These are phyloP conservation scores for Thripadectes ignobilis DNA, from an alignment of 2,797 vertebrate genomes.

Conservation along the genomic window DNA sequence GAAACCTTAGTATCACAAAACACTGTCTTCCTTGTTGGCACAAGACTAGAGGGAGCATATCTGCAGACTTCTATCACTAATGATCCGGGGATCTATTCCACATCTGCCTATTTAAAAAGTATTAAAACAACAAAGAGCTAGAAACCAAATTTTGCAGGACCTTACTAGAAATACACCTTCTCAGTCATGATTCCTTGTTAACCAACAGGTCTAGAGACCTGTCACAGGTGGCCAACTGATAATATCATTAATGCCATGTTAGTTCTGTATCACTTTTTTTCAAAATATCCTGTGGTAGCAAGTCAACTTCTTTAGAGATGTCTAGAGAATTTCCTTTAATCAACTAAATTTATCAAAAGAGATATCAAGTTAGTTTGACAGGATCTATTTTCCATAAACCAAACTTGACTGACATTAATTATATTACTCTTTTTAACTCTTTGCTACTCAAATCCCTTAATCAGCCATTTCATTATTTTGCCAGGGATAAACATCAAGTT, in stretches of 20 bases:
- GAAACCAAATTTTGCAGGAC: not conserved
- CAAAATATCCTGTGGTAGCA: not conserved
- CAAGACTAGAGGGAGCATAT: not conserved
- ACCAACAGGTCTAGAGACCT: not conserved
- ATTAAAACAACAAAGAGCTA: not conserved
- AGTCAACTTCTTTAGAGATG: not conserved
- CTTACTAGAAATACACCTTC: not conserved
- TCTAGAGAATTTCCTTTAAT: conserved; percentile 22
- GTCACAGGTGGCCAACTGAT: not conserved
- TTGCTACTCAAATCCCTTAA: conserved; percentile 27
- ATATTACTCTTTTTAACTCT: conserved; percentile 50
- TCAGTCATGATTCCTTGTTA: not conserved
- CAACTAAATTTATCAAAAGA: conserved; percentile 25
- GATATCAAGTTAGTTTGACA: conserved; percentile 27
- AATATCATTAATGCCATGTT: not conserved
- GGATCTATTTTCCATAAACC: conserved; percentile 8
- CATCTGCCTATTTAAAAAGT: not conserved
- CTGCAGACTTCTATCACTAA: not conserved
- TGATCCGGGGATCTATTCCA: not conserved
- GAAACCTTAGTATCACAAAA: not conserved
- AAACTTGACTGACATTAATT: conserved; percentile 25
- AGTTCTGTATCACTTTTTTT: not conserved
- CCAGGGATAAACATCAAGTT: not conserved
- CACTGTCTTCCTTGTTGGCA: not conserved
- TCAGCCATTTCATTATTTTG: conserved; percentile 21